Evolutionary conservation across 2,888 invertebrate genomes (phyloP).

Genomic region (Lepidonotus clava): DNA sequence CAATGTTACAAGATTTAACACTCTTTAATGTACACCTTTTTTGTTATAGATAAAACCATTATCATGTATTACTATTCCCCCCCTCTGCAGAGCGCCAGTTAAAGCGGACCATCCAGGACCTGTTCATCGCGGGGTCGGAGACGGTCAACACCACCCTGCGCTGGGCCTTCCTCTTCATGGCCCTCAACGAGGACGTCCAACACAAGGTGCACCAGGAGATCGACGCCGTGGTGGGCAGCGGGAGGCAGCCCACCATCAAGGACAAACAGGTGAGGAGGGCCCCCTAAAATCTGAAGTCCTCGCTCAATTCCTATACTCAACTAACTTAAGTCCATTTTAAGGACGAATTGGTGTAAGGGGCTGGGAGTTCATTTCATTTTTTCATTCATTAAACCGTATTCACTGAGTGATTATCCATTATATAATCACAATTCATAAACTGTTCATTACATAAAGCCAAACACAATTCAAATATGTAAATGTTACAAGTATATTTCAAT

Average conservation of each 20-base stretch:
- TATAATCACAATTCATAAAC: too few species aligned
- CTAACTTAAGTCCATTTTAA: too few species aligned
- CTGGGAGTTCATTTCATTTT: too few species aligned
- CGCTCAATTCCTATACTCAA: conserved; percentile 63
- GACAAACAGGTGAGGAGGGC: conserved; percentile 56
- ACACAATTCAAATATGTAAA: too few species aligned
- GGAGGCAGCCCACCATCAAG: conserved; percentile 60
- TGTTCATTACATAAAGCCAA: too few species aligned
- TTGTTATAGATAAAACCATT: too few species aligned
- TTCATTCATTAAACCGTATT: too few species aligned
- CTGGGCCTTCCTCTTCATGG: conserved; percentile 66
- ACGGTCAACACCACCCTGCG: conserved; percentile 64
- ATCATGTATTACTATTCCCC: not conserved
- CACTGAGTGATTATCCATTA: too few species aligned
- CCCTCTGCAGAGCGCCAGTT: conserved; percentile 62
- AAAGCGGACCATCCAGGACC: conserved; percentile 63
- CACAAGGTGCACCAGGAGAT: conserved; percentile 58
- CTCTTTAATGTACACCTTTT: too few species aligned
- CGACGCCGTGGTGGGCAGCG: conserved; percentile 61
- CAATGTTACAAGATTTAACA: too few species aligned
- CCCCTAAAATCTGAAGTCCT: not conserved
- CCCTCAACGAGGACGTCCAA: conserved; percentile 62
- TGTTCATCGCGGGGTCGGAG: conserved; percentile 67
- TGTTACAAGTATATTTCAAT: too few species aligned
- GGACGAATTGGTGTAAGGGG: too few species aligned